Evolutionary conservation across 2,888 invertebrate genomes (phyloP).

Genomic region (Heliconius hortense): DNA sequence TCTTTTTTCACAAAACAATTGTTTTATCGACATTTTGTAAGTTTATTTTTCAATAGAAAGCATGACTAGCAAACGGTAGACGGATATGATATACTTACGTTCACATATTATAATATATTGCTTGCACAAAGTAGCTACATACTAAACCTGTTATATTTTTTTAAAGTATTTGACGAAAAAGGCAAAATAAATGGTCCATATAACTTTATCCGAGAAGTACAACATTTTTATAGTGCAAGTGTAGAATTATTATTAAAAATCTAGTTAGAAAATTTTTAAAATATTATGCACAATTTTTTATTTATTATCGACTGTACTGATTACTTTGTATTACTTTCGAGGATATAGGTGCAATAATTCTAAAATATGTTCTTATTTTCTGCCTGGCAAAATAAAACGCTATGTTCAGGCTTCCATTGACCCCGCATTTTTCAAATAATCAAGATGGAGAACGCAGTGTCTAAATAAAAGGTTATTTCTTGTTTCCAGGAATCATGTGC

Average conservation of each 20-base stretch:
- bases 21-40: slow-evolving; percentile 16
- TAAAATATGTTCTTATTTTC: background rate
- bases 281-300: no score
- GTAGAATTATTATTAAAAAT: background rate
- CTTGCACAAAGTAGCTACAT: background rate
- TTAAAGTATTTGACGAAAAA: background rate
- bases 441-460: no score
- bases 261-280: background rate
- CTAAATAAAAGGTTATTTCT: no score
- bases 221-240: background rate
- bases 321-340: no score
- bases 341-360: no score
- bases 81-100: background rate
- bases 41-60: slow-evolving; percentile 15
- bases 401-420: no score
- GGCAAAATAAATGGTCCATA: background rate
- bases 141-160: background rate
- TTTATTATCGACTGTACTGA: no score
- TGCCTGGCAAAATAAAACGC: background rate
- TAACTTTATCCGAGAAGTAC: background rate
- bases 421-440: no score
- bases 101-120: background rate
- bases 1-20: slow-evolving; percentile 29
- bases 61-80: background rate
- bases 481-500: no score